A percentile compares a stretch with the other conserved stretches of the same genome.
Evolutionary conservation across 2,797 vertebrate species (phyloP).

Genomic region (Micrastur ruficollis): DNA sequence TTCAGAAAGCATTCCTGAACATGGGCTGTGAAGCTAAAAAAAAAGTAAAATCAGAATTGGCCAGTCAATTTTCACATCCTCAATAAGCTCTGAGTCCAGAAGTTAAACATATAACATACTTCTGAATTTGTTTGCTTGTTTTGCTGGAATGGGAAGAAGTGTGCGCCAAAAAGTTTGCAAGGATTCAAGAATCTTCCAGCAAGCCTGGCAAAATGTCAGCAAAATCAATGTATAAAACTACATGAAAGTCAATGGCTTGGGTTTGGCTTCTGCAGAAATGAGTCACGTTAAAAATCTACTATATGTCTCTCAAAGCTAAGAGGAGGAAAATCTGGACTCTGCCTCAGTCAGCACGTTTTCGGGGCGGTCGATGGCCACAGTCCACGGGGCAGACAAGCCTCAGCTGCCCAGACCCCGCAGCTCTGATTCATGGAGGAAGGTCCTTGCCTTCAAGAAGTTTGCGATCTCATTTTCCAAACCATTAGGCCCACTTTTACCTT

Average conservation of each 20-base stretch:
- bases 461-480: background rate
- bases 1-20: background rate
- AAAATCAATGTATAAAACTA: constrained; percentile 27
- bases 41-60: background rate
- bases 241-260: background rate
- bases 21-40: background rate
- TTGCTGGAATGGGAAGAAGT: constrained; percentile 7
- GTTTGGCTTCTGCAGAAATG: background rate
- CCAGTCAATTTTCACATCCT: background rate
- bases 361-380: background rate
- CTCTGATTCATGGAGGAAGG: background rate
- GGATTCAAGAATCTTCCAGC: constrained; percentile 20
- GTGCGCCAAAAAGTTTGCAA: constrained; percentile 1
- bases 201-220: constrained; percentile 25
- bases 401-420: background rate
- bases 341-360: background rate
- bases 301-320: background rate
- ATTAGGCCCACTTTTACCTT: background rate
- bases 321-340: background rate
- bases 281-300: background rate
- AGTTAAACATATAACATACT: constrained; percentile 30
- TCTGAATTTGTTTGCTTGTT: constrained; percentile 44
- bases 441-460: background rate
- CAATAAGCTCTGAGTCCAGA: background rate
- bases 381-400: background rate